Conservation (phyloP, 2,113 vertebrate genomes). For the Xerus inauris region DNA sequence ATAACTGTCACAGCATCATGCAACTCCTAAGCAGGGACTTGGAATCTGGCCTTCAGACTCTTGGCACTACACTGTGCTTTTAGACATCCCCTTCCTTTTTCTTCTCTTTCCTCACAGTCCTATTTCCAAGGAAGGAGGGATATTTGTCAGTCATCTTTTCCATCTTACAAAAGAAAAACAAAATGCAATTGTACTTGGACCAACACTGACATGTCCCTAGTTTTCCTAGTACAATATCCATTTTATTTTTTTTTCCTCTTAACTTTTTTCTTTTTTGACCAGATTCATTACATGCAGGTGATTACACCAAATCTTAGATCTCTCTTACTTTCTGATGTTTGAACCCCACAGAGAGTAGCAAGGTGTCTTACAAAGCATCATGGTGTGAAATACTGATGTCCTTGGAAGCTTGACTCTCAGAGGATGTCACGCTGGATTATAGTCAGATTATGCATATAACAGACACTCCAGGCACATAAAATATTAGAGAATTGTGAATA, state of each 20-base stretch:
- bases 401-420: constrained; percentile 38
- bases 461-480: constrained; percentile 13
- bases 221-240: background rate
- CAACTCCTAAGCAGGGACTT: background rate
- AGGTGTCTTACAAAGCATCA: constrained; percentile 43
- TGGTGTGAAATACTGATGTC: constrained; percentile 58
- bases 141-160: constrained; percentile 9
- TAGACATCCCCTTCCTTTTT: background rate
- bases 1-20: background rate
- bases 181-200: background rate
- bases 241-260: background rate
- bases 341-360: constrained; percentile 37
- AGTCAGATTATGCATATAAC: background rate
- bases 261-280: constrained; percentile 27
- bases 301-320: constrained; percentile 54
- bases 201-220: background rate
- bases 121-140: background rate
- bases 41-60: background rate
- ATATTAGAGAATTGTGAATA: constrained; percentile 32
- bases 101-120: background rate
- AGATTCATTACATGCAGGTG: constrained; percentile 21
- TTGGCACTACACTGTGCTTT: background rate
- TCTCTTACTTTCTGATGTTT: constrained; percentile 63
- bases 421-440: constrained; percentile 49
- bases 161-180: constrained; percentile 15